phyloP scores from a whole-genome alignment of 2,888 invertebrate species.

The Agonopterix heracliana region DNA sequence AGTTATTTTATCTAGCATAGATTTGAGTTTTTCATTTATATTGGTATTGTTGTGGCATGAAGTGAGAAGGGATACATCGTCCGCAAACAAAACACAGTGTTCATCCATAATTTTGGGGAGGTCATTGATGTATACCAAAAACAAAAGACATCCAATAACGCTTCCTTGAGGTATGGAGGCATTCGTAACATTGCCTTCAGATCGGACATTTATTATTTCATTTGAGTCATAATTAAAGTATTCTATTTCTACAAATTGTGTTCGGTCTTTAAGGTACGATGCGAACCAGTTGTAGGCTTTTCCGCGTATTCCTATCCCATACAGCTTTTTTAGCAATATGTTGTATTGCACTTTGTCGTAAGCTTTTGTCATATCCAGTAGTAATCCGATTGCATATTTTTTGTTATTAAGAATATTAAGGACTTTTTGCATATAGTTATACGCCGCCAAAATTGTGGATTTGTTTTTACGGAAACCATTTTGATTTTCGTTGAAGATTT shows the following conservation, averaged over 20 bases:
- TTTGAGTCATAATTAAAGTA: not conserved
- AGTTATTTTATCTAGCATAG: not conserved
- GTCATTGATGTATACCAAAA: conserved; percentile 7
- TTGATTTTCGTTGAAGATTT: not conserved
- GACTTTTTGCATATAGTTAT: not conserved
- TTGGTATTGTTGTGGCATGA: not conserved
- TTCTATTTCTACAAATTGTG: too few species aligned
- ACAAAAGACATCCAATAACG: conserved; percentile 7
- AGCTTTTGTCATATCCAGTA: not conserved
- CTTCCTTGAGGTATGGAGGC: conserved; percentile 9
- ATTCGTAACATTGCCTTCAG: not conserved
- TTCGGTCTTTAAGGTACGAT: conserved; percentile 9
- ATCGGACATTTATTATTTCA: conserved; percentile 3
- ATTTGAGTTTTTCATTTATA: not conserved
- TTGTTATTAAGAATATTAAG: not conserved
- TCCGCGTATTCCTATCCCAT: conserved; percentile 11
- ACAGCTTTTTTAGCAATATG: conserved; percentile 7
- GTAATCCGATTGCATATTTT: too few species aligned
- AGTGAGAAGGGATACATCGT: conserved; percentile 2
- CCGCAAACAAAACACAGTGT: too few species aligned
- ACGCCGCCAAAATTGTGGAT: not conserved
- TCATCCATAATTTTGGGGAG: too few species aligned
- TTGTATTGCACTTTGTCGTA: conserved; percentile 6
- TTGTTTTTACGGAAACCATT: not conserved
- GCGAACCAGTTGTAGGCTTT: conserved; percentile 8